Evolutionary conservation across 1,140 invertebrate genomes (phyloP).

Genomic region (Caenorhabditis brenneri): DNA sequence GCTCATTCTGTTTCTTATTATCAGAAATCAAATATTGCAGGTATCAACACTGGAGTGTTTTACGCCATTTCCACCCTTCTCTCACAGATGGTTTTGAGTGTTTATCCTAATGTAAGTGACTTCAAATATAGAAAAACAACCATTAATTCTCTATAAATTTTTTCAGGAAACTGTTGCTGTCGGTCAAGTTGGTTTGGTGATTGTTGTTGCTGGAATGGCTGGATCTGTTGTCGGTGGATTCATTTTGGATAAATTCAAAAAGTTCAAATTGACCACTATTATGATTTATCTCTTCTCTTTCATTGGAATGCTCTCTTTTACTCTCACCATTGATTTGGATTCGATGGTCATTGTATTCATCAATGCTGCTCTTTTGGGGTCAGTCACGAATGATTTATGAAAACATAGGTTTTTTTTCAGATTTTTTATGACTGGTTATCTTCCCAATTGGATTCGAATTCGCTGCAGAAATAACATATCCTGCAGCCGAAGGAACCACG

Average conservation of each 20-base stretch:
- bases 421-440: slow-evolving; percentile 94
- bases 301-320: slow-evolving; percentile 85
- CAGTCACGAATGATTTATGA: slow-evolving; percentile 48
- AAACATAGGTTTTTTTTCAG: too few relatives aligned
- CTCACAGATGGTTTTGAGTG: slow-evolving; percentile 82
- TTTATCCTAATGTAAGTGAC: slow-evolving; percentile 77
- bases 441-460: slow-evolving; percentile 94
- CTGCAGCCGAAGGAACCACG: slow-evolving; percentile 85
- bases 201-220: slow-evolving; percentile 86
- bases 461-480: slow-evolving; percentile 90
- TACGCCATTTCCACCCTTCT: slow-evolving; percentile 91
- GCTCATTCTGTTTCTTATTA: too few relatives aligned
- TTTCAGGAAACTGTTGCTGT: slow-evolving; percentile 7
- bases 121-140: too few relatives aligned
- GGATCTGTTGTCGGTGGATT: slow-evolving; percentile 87
- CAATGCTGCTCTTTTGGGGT: slow-evolving; percentile 78
- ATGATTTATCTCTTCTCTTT: slow-evolving; percentile 84
- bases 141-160: background rate
- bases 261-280: slow-evolving; percentile 80
- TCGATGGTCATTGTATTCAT: slow-evolving; percentile 81
- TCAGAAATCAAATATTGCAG: too few relatives aligned
- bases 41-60: slow-evolving; percentile 88
- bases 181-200: slow-evolving; percentile 84
- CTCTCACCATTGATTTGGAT: slow-evolving; percentile 80
- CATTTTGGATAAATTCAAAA: slow-evolving; percentile 78